A percentile compares a stretch with the other conserved stretches of the same genome.
Conservation (phyloP, 2,113 vertebrate genomes). For the Oxyura jamaicensis region DNA sequence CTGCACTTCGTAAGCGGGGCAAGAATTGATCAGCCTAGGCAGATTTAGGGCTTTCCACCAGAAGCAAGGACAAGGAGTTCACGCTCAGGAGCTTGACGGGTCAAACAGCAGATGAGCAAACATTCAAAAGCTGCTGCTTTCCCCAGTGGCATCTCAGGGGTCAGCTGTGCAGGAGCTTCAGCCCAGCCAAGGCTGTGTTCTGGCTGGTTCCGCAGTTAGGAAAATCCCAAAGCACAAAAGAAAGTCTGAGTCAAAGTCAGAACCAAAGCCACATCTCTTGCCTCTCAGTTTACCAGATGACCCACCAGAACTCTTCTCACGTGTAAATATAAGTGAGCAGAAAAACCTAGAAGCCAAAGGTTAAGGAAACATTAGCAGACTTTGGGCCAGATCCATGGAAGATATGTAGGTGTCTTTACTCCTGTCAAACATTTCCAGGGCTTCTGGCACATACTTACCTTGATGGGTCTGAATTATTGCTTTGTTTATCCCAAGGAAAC, state of each 20-base stretch:
- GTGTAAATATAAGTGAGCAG: background rate
- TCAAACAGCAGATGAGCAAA: background rate
- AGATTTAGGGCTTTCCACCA: background rate
- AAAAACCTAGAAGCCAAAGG: background rate
- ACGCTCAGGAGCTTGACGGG: background rate
- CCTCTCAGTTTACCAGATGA: background rate
- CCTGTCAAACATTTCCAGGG: background rate
- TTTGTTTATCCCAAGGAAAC: background rate
- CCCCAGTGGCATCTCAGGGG: background rate
- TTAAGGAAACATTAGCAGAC: background rate
- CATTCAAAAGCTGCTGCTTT: background rate
- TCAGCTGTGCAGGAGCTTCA: background rate
- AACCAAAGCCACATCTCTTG: background rate
- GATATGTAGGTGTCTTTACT: background rate
- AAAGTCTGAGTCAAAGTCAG: background rate
- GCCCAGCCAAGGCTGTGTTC: background rate
- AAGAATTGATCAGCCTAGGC: background rate
- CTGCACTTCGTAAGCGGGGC: fast-evolving
- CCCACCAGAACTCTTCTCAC: background rate
- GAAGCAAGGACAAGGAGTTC: background rate
- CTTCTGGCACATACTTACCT: background rate
- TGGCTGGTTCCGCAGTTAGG: background rate
- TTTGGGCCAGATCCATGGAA: background rate
- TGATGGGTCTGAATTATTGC: background rate
- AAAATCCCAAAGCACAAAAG: background rate